Percentiles rank a stretch among this genome's conserved stretches.
Evolutionary conservation across 2,888 invertebrate genomes (phyloP).

Genomic region (Spisula solida): DNA sequence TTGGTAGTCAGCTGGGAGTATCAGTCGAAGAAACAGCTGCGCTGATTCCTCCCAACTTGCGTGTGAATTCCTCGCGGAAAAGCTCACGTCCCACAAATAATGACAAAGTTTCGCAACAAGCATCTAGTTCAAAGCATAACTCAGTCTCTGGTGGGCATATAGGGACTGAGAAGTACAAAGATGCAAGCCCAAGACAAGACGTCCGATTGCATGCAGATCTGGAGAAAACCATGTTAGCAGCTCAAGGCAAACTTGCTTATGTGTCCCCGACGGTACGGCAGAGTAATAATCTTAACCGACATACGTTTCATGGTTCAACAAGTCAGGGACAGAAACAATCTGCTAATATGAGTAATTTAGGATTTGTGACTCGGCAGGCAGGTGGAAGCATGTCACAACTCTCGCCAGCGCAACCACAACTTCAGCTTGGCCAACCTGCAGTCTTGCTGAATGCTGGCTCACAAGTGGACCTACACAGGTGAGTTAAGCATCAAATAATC

Average conservation of each 20-base stretch:
- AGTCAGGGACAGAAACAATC: conserved; percentile 71
- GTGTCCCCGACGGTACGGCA: conserved; percentile 83
- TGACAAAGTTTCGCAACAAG: conserved; percentile 75
- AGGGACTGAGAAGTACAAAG: conserved; percentile 66
- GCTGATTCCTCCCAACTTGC: conserved; percentile 71
- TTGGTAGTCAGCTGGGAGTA: conserved; percentile 54
- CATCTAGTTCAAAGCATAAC: conserved; percentile 73
- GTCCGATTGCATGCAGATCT: conserved; percentile 77
- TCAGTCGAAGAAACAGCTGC: conserved; percentile 66
- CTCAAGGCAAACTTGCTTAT: conserved; percentile 84
- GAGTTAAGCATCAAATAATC: conserved; percentile 15
- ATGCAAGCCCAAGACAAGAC: conserved; percentile 77
- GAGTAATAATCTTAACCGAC: conserved; percentile 71
- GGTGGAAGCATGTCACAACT: conserved; percentile 78
- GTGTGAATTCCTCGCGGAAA: conserved; percentile 68
- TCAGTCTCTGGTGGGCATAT: conserved; percentile 44
- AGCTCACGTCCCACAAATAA: conserved; percentile 69
- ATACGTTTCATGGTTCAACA: conserved; percentile 72
- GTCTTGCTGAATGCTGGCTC: conserved; percentile 81
- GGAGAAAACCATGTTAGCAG: conserved; percentile 80
- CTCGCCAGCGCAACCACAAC: conserved; percentile 80
- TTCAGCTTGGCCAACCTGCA: conserved; percentile 80
- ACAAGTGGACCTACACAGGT: conserved; percentile 84
- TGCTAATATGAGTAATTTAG: conserved; percentile 70
- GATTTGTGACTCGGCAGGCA: conserved; percentile 73